Percentiles rank a stretch among this genome's conserved stretches.
phyloP scores from a whole-genome alignment of 2,797 vertebrate genomes.

The Apogon hyalosoma region DNA sequence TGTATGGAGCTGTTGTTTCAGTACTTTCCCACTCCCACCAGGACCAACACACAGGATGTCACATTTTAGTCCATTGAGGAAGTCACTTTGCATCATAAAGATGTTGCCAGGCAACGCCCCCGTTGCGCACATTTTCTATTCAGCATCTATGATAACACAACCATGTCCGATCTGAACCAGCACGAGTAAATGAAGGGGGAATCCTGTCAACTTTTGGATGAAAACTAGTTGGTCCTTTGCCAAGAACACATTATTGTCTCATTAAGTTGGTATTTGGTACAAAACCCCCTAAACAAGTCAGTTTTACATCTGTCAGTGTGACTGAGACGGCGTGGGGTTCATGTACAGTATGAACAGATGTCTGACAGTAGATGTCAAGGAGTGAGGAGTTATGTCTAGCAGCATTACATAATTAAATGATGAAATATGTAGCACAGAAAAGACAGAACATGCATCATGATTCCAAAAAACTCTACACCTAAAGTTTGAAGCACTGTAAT shows the following conservation, averaged over 20 bases:
- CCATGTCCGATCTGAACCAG: slow-evolving; percentile 72
- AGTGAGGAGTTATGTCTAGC: no score
- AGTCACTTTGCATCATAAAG: slow-evolving; percentile 87
- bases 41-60: slow-evolving; percentile 76
- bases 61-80: slow-evolving; percentile 79
- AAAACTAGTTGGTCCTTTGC: slow-evolving; percentile 47
- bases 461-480: no score
- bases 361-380: no score
- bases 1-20: slow-evolving; percentile 60
- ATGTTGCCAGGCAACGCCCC: slow-evolving; percentile 82
- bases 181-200: slow-evolving; percentile 46
- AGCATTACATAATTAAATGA: no score
- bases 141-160: slow-evolving; percentile 72
- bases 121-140: slow-evolving; percentile 73
- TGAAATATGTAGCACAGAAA: no score
- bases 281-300: slow-evolving; percentile 16
- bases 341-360: no score
- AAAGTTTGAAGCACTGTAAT: no score
- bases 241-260: slow-evolving; percentile 49
- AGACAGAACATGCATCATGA: no score
- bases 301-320: slow-evolving; percentile 24
- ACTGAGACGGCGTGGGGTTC: no score
- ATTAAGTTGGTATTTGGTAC: slow-evolving; percentile 36
- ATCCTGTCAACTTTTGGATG: slow-evolving; percentile 48
- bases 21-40: slow-evolving; percentile 55